phyloP scores from a whole-genome alignment of 1,140 invertebrate species.

The Cyphomyrmex costatus region DNA sequence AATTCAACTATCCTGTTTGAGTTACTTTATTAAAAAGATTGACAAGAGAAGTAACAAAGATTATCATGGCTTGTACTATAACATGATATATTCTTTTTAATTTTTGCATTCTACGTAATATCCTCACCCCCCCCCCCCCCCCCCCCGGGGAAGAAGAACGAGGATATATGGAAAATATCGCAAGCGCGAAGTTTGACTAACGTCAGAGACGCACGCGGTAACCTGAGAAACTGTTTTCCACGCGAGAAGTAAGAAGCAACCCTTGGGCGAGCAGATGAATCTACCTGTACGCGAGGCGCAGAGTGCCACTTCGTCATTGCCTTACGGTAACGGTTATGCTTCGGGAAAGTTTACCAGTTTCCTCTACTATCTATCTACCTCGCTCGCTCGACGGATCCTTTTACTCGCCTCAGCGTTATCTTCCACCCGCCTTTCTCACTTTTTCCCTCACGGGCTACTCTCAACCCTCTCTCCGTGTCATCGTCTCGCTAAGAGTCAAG shows the following conservation, averaged over 20 bases:
- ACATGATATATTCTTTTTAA: neutral
- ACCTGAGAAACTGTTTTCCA: constrained; percentile 39
- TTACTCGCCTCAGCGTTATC: constrained; percentile 39
- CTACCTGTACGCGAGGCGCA: constrained; percentile 73
- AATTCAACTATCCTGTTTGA: neutral
- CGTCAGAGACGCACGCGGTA: constrained; percentile 41
- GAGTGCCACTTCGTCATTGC: constrained; percentile 81
- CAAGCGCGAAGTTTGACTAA: constrained; percentile 44
- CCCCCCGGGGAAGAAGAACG: too few species aligned
- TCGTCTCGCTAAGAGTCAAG: constrained; percentile 67
- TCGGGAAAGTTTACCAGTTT: constrained; percentile 77
- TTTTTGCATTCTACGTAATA: neutral
- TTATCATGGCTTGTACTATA: neutral
- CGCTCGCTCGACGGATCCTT: constrained; percentile 19
- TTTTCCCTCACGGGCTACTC: constrained; percentile 51
- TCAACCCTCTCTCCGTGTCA: constrained; percentile 64
- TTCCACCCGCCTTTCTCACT: constrained; percentile 55
- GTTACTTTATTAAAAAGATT: neutral
- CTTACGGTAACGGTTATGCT: constrained; percentile 81
- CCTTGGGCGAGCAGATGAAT: constrained; percentile 71
- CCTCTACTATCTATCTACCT: constrained; percentile 56
- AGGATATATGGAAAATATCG: constrained; percentile 19
- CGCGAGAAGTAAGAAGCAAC: constrained; percentile 50
- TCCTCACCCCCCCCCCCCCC: neutral
- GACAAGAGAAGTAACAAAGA: constrained; percentile 8